Base-by-base conservation (phyloP, 2,797 vertebrate species). In the Rousettus madagascariensis region DNA sequence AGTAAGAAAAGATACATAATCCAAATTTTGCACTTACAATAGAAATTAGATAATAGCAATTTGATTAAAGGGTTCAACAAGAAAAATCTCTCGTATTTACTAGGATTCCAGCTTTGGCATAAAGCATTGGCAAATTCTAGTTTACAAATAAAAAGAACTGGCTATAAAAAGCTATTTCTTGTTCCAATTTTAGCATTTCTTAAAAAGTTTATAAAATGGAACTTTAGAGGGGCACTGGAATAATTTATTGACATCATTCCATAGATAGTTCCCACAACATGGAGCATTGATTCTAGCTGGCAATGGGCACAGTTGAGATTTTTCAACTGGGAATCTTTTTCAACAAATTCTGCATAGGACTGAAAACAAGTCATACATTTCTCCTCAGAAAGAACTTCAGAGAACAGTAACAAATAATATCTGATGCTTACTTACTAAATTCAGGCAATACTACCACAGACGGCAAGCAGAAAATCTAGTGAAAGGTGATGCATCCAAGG, bases 21-120 rank as follows among this genome's bases (percentile, higher is more conserved):
- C 28, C 16, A 49, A 24, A 24, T 30, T 15, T 86, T 65, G 65
- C 30, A 71, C 22, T 90, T 94, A 63, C 7, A 38, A 53, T 3
- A 86, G 20, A 65, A 85, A 86, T 88, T 57, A 51, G 49, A 91
- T 87, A 90, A 82, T 0, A 94, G n/a, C n/a, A 53, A 87, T 49
- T 68, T 84, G 30, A 87, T 30, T 13, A 96, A 69, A 5, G 19
- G 26, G 9, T 85, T 22, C 26, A 26, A 53, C 68, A 84, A 90
- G 9, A 65, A 66, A 36, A 74, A n/a, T 30, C 46, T 90, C 41
- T 95, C 59, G 38, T 78, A 78, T 46, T 59, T 9, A 65, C 26
- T 87, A 86, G 30, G 77, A 91, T 80, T 75, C n/a, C 74, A 55
- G 26, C 49, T 49, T 57, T 78, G 36, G 11, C 61, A 30, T 55